Base-by-base conservation (phyloP, 2,888 invertebrate genomes). In the Geotrupes spiniger region DNA sequence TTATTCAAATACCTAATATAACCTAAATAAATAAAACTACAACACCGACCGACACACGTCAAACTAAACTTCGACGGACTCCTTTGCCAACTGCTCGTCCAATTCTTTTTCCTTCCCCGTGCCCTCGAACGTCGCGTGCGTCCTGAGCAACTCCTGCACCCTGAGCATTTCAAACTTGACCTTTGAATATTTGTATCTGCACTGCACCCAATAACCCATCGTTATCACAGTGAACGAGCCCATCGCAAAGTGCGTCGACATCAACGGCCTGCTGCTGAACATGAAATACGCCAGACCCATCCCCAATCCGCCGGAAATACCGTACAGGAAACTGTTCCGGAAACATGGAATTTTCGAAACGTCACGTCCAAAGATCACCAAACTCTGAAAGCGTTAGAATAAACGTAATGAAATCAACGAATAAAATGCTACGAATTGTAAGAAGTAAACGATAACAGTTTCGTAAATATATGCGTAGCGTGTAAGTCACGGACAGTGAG, bases 311-410 rank as follows among this genome's bases (percentile, higher is more conserved):
- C 85, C 78, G 41, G 79, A 71, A 42, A 89, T 80, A 6, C 90
- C 89, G 70, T 85, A 85, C 0, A 91, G 66, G 63, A 87, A 85
- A 66, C 87, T 87, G 62, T 82, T 83, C 52, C 88, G 78, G 68
- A 89, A 90, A 70, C 92, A 92, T 1, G 89, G 89, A 50, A 91
- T 85, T 73, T 85, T 78, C 0, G 84, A 74, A 14, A 89, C 67
- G 71, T 89, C 85, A 58, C 82, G 76, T 6, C 89, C 89, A 69
- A 88, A 87, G 40, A 89, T 58, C 8, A 78, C 66, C 4, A 85
- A 56, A 25, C 78, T 74, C 82, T 84, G 71, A 43, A 74, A 74
- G n/a, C n/a, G n/a, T n/a, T n/a, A n/a, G n/a, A n/a, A n/a, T n/a
- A n/a, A n/a, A 37, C 53, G 50, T 54, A 52, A 36, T 8, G 11